Evolutionary conservation across 2,113 vertebrate species (phyloP), one percentile per base, ranked within the genome.

Genomic region (Nyctibius bracteatus): DNA sequence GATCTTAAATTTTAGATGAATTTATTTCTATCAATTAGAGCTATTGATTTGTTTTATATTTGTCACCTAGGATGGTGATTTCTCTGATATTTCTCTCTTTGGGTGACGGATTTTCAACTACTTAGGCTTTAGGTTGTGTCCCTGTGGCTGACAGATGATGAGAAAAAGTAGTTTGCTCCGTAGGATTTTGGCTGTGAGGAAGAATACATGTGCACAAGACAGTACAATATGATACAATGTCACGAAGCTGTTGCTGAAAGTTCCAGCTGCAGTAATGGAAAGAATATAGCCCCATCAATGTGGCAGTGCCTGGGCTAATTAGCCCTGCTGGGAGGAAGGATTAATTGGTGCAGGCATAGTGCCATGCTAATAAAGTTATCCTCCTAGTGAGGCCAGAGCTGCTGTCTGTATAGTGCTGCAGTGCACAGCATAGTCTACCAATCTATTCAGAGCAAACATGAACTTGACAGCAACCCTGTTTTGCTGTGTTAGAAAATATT

Each of bases 351-450:
- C 58, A 57, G 71, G 71, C 86, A 17, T 35, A 62, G 71, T 74
- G 95, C 81, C 55, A 37, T 70, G 65, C 59, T 97, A 92, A 97
- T 96, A 5, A 95, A 96, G 95, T 95, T 95, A 51, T 95, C 37
- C 51, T 75, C 66, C 62, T 67, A 23, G 68, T 49, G 77, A 81
- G 86, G 55, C 81, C 2, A 3, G 83, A 91, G 92, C 63, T 14
- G 4, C 78, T 61, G 49, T 24, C 27, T 59, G 18, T 18, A 5
- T 7, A 63, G 44, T 30, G 39, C 27, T 68, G 57, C 28, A 15
- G 44, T 37, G 25, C 1, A 2, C 41, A 37, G 14, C 12, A 3
- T 13, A 21, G 21, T 19, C n/a, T 85, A 10, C 44, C 33, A 21
- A 1, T 59, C 25, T 71, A 4, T 14, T 72, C 46, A 33, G 20